These are phyloP conservation scores for Aphaenogaster floridana DNA, from an alignment of 1,140 invertebrate species.

Conservation along the genomic window DNA sequence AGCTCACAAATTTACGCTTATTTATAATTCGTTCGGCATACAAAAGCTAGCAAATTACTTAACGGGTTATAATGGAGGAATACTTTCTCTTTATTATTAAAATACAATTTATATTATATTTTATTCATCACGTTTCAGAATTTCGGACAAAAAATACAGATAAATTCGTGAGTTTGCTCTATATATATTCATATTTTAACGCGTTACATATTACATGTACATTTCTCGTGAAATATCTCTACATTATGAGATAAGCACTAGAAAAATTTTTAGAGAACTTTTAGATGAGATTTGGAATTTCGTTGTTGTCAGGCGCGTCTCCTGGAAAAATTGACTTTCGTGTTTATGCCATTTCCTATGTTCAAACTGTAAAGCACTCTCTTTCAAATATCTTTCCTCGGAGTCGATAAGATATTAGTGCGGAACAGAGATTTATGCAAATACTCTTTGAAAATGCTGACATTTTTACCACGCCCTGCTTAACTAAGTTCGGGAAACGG, in stretches of 20 bases:
- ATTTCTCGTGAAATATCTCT: background rate
- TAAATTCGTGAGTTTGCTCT: background rate
- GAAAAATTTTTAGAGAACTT: background rate
- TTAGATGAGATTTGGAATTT: background rate
- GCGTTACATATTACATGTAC: background rate
- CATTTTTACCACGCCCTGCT: background rate
- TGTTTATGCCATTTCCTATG: background rate
- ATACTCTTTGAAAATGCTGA: conserved; percentile 13
- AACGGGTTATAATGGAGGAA: background rate
- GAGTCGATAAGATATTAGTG: background rate
- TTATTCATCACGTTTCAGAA: background rate
- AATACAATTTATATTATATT: background rate
- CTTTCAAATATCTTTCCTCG: background rate
- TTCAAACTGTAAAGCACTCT: background rate
- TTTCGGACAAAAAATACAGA: background rate
- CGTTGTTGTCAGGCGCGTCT: background rate
- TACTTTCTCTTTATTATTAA: background rate
- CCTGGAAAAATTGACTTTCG: background rate
- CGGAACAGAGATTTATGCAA: conserved; percentile 1
- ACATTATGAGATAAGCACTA: background rate
- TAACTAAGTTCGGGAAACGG: background rate
- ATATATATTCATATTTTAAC: background rate
- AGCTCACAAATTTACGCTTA: background rate
- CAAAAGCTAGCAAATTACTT: background rate
- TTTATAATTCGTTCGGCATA: background rate